Percentiles rank a stretch among this genome's conserved stretches.
Evolutionary conservation across 2,113 vertebrate genomes (phyloP).

Genomic region (Tympanuchus pallidicinctus): DNA sequence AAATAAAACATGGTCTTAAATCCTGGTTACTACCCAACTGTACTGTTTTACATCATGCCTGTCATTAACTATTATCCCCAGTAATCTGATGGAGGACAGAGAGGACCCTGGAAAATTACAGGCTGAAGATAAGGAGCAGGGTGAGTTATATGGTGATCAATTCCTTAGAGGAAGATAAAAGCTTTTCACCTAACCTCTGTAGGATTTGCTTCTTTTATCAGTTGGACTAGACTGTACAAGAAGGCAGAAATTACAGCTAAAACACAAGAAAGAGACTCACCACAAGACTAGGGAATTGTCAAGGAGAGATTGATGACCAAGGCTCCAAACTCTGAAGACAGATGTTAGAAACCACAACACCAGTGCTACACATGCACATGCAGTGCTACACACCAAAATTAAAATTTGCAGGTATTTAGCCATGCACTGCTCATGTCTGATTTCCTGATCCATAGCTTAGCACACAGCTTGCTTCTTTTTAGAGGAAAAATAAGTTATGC

Average conservation of each 20-base stretch:
- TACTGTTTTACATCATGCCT: not conserved
- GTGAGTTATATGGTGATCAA: not conserved
- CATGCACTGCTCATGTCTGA: not conserved
- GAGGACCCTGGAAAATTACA: not conserved
- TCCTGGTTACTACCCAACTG: not conserved
- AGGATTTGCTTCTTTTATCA: not conserved
- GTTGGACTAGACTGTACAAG: not conserved
- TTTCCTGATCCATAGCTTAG: not conserved
- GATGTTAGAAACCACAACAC: not conserved
- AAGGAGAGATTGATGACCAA: not conserved
- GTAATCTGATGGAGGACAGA: not conserved
- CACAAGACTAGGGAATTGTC: not conserved
- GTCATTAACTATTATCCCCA: not conserved
- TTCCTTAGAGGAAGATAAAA: not conserved
- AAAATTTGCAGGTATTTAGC: not conserved
- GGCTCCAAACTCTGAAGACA: not conserved
- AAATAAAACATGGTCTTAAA: not conserved
- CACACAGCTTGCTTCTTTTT: not conserved
- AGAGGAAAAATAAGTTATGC: not conserved
- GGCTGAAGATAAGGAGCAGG: not conserved
- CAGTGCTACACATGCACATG: too few species aligned
- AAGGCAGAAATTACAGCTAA: not conserved
- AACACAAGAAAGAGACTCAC: not conserved
- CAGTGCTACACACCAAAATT: not conserved
- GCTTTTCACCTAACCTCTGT: not conserved